Conservation (phyloP, 2,797 vertebrate species). For the Anas flavirostris region DNA sequence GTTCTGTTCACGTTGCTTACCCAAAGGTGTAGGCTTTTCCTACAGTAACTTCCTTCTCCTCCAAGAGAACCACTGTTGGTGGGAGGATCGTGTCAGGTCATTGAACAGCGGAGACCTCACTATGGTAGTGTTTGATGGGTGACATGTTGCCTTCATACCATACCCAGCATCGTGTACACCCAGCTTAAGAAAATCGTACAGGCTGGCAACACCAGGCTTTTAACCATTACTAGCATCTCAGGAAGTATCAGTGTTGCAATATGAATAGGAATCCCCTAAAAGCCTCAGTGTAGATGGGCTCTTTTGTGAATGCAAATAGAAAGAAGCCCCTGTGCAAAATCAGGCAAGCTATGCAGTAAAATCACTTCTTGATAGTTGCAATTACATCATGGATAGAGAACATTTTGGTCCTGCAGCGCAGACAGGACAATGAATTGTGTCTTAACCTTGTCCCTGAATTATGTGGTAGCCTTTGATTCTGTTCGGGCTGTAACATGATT, state of each 20-base stretch:
- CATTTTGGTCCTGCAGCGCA: background rate
- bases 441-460: constrained; percentile 30
- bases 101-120: background rate
- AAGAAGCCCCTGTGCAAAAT: background rate
- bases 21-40: background rate
- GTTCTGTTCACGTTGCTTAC: background rate
- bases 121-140: fast-evolving
- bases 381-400: background rate
- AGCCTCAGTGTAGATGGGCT: background rate
- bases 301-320: background rate
- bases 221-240: background rate
- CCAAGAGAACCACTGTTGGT: background rate
- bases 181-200: background rate
- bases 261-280: background rate
- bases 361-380: background rate
- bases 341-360: background rate
- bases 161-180: fast-evolving
- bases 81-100: background rate
- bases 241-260: background rate
- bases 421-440: background rate
- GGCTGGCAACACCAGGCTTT: background rate
- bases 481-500: background rate
- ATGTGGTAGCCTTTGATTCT: background rate
- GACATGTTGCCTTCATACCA: background rate
- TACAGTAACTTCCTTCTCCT: fast-evolving